Percentiles rank a stretch among this genome's conserved stretches.
Conservation (phyloP, 2,888 invertebrate species). For the Melanargia galathea region DNA sequence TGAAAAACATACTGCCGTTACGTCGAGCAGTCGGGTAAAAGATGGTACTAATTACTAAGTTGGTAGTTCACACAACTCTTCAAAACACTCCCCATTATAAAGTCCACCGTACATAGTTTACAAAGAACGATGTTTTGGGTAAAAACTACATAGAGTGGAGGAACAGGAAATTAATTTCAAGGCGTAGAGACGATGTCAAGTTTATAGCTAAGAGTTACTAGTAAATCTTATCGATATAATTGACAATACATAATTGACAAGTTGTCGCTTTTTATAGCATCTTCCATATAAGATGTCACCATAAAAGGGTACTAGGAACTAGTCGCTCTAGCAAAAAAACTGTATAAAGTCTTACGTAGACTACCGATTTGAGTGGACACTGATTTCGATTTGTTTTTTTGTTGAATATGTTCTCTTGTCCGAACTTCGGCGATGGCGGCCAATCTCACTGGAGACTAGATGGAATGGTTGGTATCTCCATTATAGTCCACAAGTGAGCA, state of each 20-base stretch:
- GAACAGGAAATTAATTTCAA: not conserved
- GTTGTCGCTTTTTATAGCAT: constrained; percentile 13
- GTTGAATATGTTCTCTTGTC: too few species aligned
- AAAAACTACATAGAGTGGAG: not conserved
- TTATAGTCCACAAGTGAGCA: too few species aligned
- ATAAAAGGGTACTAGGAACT: constrained; percentile 19
- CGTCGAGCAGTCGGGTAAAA: too few species aligned
- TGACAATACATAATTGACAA: constrained; percentile 25
- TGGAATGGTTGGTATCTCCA: too few species aligned
- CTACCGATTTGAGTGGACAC: not conserved
- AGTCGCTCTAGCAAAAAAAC: constrained; percentile 8
- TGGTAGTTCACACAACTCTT: too few species aligned
- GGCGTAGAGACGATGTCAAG: not conserved
- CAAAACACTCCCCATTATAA: too few species aligned
- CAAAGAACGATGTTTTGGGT: not conserved
- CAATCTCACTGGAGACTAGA: too few species aligned
- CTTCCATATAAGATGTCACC: constrained; percentile 17
- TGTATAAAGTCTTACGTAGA: not conserved
- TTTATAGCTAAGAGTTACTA: not conserved
- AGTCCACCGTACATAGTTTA: too few species aligned
- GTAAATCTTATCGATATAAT: constrained; percentile 25
- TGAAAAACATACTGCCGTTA: too few species aligned
- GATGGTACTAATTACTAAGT: too few species aligned
- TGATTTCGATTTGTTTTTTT: not conserved
- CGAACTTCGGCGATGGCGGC: too few species aligned